A percentile compares a stretch with the other conserved stretches of the same genome.
These are phyloP conservation scores for Microchrysa polita DNA, from an alignment of 2,888 invertebrate genomes.

Conservation along the genomic window DNA sequence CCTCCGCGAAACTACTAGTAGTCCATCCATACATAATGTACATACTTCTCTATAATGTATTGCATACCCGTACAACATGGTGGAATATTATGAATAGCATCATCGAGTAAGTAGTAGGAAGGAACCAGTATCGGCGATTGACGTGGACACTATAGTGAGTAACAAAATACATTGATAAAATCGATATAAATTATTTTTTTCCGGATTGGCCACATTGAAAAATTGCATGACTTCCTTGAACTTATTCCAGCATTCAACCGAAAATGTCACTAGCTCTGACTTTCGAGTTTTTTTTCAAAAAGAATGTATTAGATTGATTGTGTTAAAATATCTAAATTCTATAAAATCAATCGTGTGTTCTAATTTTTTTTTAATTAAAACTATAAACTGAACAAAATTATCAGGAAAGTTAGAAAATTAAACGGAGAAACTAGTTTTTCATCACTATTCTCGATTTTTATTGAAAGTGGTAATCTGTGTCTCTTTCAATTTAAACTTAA, in stretches of 20 bases:
- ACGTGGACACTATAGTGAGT: background rate
- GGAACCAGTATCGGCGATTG: background rate
- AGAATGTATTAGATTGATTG: too few relatives aligned
- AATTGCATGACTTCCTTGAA: constrained; percentile 29
- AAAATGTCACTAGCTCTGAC: constrained; percentile 27
- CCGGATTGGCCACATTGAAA: constrained; percentile 7
- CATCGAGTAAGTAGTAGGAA: background rate
- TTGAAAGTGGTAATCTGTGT: too few relatives aligned
- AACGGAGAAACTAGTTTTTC: too few relatives aligned
- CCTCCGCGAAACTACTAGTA: constrained; percentile 32
- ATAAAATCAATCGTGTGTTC: too few relatives aligned
- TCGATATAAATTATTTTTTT: background rate
- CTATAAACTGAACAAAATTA: too few relatives aligned
- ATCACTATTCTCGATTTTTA: too few relatives aligned
- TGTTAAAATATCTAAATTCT: too few relatives aligned
- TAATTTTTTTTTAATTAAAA: too few relatives aligned
- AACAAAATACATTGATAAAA: constrained; percentile 1
- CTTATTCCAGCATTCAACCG: constrained; percentile 16
- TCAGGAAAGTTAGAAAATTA: too few relatives aligned
- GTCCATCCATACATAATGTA: background rate
- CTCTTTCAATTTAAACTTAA: too few relatives aligned
- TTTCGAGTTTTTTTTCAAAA: too few relatives aligned
- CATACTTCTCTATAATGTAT: background rate
- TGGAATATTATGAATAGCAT: constrained; percentile 3
- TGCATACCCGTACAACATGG: too few relatives aligned